Conservation (phyloP, 1,140 invertebrate genomes). For the Pentalonia nigronervosa region DNA sequence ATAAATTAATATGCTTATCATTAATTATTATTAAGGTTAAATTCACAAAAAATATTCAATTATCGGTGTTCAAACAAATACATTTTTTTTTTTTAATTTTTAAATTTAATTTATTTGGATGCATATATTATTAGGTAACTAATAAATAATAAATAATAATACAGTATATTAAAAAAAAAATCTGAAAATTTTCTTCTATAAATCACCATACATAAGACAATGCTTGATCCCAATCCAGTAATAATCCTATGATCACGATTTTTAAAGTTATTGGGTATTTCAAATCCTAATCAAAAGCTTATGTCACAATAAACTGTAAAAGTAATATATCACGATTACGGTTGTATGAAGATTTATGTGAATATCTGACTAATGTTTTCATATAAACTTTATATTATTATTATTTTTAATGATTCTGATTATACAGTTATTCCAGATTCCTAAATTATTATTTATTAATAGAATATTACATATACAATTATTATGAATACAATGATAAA, state of each 20-base stretch:
- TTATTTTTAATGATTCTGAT: conserved; percentile 15
- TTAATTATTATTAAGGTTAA: background rate
- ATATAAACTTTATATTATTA: background rate
- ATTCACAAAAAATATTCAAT: background rate
- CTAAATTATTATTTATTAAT: too few species aligned
- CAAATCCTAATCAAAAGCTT: background rate
- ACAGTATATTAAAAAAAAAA: background rate
- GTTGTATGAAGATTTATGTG: conserved; percentile 4
- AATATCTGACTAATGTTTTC: background rate
- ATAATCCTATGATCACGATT: background rate
- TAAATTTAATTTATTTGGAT: background rate
- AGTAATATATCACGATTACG: background rate
- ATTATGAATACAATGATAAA: background rate
- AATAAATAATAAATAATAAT: background rate
- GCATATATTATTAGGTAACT: background rate
- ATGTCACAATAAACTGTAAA: background rate
- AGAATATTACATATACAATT: background rate
- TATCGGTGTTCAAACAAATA: background rate
- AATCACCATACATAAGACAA: conserved; percentile 1
- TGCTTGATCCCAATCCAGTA: background rate
- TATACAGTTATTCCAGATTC: background rate
- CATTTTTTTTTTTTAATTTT: background rate
- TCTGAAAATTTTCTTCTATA: background rate
- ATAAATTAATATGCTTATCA: background rate
- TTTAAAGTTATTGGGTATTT: background rate